A percentile compares a stretch with the other conserved stretches of the same genome.
Evolutionary conservation across 1,140 invertebrate genomes (phyloP).

Genomic region (Calliopsis andreniformis): DNA sequence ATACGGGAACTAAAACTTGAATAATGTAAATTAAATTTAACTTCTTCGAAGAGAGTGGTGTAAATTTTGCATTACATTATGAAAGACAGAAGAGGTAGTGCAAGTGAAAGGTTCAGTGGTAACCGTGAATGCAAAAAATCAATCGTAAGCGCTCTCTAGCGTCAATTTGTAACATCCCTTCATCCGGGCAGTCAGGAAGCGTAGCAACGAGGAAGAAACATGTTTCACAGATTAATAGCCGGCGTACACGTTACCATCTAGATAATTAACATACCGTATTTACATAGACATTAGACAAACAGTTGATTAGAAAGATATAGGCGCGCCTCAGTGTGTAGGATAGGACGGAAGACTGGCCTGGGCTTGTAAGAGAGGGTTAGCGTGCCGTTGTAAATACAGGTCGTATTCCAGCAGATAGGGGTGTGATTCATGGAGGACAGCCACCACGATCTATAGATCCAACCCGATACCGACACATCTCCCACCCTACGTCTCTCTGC

Average conservation of each 20-base stretch:
- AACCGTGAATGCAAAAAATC: neutral
- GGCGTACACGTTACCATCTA: constrained; percentile 68
- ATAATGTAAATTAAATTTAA: too few species aligned
- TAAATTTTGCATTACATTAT: too few species aligned
- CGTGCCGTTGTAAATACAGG: constrained; percentile 71
- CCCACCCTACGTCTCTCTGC: constrained; percentile 17
- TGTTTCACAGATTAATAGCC: constrained; percentile 66
- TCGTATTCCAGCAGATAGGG: constrained; percentile 72
- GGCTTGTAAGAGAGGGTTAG: constrained; percentile 61
- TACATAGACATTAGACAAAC: constrained; percentile 75
- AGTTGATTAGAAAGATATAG: constrained; percentile 73
- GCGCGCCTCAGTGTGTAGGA: constrained; percentile 43
- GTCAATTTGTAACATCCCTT: constrained; percentile 36
- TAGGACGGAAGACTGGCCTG: neutral
- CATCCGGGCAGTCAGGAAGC: constrained; percentile 39
- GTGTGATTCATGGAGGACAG: constrained; percentile 75
- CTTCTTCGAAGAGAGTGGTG: too few species aligned
- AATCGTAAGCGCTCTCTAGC: constrained; percentile 1
- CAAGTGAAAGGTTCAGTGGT: neutral
- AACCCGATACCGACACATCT: constrained; percentile 72
- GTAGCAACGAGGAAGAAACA: constrained; percentile 60
- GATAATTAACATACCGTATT: constrained; percentile 73
- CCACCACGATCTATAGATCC: constrained; percentile 73
- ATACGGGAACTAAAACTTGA: too few species aligned
- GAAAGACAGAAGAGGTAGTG: too few species aligned